These are phyloP conservation scores for Onychorhynchus coronatus DNA, from an alignment of 2,113 vertebrate genomes.

Conservation along the genomic window DNA sequence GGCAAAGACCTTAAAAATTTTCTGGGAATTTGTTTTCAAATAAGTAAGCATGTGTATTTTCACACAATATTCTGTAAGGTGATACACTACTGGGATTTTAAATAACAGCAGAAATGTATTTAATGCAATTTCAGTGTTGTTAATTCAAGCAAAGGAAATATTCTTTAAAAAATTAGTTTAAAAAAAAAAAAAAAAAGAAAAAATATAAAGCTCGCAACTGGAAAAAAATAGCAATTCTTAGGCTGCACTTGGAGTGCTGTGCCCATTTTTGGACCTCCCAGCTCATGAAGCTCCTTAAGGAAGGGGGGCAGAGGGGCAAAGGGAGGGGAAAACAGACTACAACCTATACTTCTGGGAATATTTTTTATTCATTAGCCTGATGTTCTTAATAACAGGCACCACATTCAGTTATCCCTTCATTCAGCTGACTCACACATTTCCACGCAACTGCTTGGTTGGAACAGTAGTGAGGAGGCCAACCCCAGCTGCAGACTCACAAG, in stretches of 20 bases:
- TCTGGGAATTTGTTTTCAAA: not conserved
- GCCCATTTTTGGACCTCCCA: not conserved
- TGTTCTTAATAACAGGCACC: not conserved
- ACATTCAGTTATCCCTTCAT: not conserved
- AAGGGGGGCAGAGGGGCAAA: accelerated
- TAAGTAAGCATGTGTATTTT: not conserved
- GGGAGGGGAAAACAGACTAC: not conserved
- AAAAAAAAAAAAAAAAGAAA: not conserved
- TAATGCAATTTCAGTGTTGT: not conserved
- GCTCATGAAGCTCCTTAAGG: too few relatives aligned
- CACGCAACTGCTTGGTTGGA: not conserved
- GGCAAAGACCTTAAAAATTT: not conserved
- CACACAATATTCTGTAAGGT: not conserved
- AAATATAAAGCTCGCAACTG: not conserved
- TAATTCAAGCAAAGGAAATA: not conserved
- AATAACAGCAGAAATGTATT: not conserved
- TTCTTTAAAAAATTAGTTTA: not conserved
- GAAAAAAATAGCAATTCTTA: not conserved
- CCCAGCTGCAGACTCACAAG: not conserved
- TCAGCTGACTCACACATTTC: not conserved
- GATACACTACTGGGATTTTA: not conserved
- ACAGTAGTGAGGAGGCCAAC: not conserved
- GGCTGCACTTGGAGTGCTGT: not conserved
- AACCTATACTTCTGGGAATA: not conserved
- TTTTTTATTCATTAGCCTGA: not conserved